A percentile compares a stretch with the other conserved stretches of the same genome.
phyloP scores from a whole-genome alignment of 2,113 vertebrate genomes.

The Notarius lentiginosus region DNA sequence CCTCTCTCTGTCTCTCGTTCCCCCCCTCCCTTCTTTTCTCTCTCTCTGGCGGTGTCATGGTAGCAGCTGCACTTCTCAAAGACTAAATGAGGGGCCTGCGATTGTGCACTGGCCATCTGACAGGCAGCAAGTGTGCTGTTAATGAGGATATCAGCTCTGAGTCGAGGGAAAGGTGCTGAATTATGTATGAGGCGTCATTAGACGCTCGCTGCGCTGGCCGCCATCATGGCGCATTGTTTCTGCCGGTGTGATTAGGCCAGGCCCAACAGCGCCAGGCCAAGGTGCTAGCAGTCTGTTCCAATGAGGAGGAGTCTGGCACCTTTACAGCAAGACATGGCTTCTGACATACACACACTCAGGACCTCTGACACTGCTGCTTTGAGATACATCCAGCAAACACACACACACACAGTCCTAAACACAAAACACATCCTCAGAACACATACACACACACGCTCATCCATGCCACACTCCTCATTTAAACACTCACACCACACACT shows the following conservation, averaged over 20 bases:
- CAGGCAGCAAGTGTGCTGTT: conserved; percentile 98
- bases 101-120: conserved; percentile 99
- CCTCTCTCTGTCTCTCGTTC: conserved; percentile 10
- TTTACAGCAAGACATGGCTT: conserved; percentile 44
- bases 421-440: conserved; percentile 27
- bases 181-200: conserved; percentile 99
- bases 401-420: conserved; percentile 18
- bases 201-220: conserved; percentile 95
- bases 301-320: conserved; percentile 38
- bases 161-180: conserved; percentile 99
- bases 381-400: conserved; percentile 66
- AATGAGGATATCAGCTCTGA: conserved; percentile 99
- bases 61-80: conserved; percentile 99
- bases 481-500: conserved; percentile 49
- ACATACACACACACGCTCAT: conserved; percentile 21
- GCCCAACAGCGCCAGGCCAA: conserved; percentile 82
- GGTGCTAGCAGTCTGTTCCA: conserved; percentile 48
- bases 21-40: conserved; percentile 61
- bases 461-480: not conserved
- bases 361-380: conserved; percentile 84
- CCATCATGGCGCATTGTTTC: conserved; percentile 99
- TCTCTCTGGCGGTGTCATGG: conserved; percentile 98
- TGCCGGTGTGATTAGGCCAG: conserved; percentile 98
- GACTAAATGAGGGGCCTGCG: conserved; percentile 99
- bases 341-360: conserved; percentile 81